A percentile compares a stretch with the other conserved stretches of the same genome.
Conservation (phyloP, 2,797 vertebrate species). For the Chanos chanos region DNA sequence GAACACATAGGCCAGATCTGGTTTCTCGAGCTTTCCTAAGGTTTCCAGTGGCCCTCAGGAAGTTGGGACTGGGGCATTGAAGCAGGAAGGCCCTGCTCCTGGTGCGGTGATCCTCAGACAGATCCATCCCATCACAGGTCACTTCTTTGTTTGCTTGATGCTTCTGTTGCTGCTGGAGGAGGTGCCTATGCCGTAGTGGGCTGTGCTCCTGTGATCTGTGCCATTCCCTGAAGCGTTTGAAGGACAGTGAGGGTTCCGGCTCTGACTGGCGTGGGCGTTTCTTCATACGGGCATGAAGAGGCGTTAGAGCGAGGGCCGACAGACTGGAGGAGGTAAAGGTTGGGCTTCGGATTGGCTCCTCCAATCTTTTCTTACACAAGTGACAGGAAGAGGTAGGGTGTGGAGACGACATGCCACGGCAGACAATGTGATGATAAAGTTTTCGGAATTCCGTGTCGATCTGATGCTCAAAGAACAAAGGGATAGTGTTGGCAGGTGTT, state of each 20-base stretch:
- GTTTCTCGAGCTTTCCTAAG: slow-evolving; percentile 23
- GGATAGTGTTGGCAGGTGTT: not conserved
- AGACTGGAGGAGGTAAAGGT: slow-evolving; percentile 43
- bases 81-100: slow-evolving; percentile 31
- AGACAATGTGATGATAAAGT: slow-evolving; percentile 69
- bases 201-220: slow-evolving; percentile 43
- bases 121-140: not conserved
- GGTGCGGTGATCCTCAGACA: not conserved
- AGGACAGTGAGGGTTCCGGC: slow-evolving; percentile 24
- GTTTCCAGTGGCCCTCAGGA: slow-evolving; percentile 21
- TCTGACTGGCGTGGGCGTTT: slow-evolving; percentile 59
- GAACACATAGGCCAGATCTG: not conserved
- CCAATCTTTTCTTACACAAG: slow-evolving; percentile 40
- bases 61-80: slow-evolving; percentile 37
- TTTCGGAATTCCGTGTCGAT: slow-evolving; percentile 60
- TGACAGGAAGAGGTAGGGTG: slow-evolving; percentile 42
- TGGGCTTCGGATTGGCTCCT: not conserved
- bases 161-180: not conserved
- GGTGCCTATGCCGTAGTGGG: slow-evolving; percentile 26
- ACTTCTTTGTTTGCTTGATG: not conserved
- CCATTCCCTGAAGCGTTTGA: slow-evolving; percentile 59
- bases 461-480: not conserved
- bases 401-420: slow-evolving; percentile 43
- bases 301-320: slow-evolving; percentile 46
- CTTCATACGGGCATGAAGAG: slow-evolving; percentile 49